phyloP scores from a whole-genome alignment of 2,113 vertebrate species.

The Odocoileus virginianus region DNA sequence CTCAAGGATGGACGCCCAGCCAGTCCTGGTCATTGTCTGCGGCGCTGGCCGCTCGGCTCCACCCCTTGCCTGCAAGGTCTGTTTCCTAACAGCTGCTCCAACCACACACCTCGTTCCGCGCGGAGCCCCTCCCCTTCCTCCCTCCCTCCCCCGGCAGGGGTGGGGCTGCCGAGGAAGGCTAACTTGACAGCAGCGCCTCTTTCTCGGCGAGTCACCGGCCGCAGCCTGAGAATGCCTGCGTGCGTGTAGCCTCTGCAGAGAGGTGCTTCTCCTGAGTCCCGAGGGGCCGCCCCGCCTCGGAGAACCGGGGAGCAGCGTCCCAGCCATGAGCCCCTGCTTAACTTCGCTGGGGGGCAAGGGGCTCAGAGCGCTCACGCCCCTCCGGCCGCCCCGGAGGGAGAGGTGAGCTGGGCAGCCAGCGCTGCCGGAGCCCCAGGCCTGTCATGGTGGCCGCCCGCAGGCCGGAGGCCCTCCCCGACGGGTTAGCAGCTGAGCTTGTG shows the following conservation, averaged over 20 bases:
- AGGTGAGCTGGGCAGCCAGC: conserved; percentile 68
- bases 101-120: conserved; percentile 72
- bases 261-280: conserved; percentile 1
- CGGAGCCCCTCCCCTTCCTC: conserved; percentile 82
- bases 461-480: conserved; percentile 75
- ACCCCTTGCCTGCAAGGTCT: conserved; percentile 70
- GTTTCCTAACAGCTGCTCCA: conserved; percentile 70
- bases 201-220: conserved; percentile 51
- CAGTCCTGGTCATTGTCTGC: conserved; percentile 58
- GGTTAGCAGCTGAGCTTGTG: conserved; percentile 78
- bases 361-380: conserved; percentile 62
- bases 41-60: conserved; percentile 61
- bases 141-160: conserved; percentile 80
- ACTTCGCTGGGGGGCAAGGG: conserved; percentile 54
- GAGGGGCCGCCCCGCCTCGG: background rate
- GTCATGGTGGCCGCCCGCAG: conserved; percentile 78
- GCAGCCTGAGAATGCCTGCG: conserved; percentile 59
- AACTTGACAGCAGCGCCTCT: conserved; percentile 71
- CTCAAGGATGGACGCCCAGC: background rate
- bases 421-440: conserved; percentile 73
- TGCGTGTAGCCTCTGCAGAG: conserved; percentile 18
- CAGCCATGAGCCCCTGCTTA: conserved; percentile 67
- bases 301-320: conserved; percentile 23
- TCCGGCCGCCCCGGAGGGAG: conserved; percentile 72
- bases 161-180: conserved; percentile 77